These are phyloP conservation scores for Sebastes matsubarae DNA, from an alignment of 2,797 vertebrate species.

Conservation along the genomic window DNA sequence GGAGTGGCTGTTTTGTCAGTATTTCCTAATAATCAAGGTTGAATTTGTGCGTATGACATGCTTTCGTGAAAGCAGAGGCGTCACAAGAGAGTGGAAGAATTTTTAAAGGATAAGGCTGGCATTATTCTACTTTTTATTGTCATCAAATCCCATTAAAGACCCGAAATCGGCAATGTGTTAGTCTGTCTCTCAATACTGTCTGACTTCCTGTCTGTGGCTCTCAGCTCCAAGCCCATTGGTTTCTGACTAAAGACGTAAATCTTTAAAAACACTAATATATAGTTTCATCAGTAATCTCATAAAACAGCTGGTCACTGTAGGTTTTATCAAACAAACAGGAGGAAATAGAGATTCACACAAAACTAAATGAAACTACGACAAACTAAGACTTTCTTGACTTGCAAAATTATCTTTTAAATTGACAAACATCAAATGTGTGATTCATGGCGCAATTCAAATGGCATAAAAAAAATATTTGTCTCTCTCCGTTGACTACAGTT, in stretches of 20 bases:
- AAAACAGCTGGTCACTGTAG: not conserved
- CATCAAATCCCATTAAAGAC: not conserved
- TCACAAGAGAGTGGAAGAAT: not conserved
- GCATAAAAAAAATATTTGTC: no score
- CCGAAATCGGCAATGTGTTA: not conserved
- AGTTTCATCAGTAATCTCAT: not conserved
- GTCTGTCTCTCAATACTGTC: not conserved
- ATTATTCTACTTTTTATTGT: not conserved
- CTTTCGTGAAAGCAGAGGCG: not conserved
- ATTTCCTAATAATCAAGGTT: not conserved
- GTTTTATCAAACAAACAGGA: not conserved
- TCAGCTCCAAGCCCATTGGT: not conserved
- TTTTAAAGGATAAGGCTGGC: not conserved
- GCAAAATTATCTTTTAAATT: no score
- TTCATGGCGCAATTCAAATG: no score
- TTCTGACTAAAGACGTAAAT: no score
- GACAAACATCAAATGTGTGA: no score
- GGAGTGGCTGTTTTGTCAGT: not conserved
- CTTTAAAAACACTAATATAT: not conserved
- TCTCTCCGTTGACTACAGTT: no score
- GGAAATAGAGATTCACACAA: not conserved
- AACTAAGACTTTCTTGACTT: no score
- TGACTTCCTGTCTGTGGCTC: not conserved
- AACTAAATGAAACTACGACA: no score
- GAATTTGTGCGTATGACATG: not conserved